Percentiles rank a stretch among this genome's conserved stretches.
These are phyloP conservation scores for Brachypodius melanocephalos DNA, from an alignment of 2,113 vertebrate genomes.

Conservation along the genomic window DNA sequence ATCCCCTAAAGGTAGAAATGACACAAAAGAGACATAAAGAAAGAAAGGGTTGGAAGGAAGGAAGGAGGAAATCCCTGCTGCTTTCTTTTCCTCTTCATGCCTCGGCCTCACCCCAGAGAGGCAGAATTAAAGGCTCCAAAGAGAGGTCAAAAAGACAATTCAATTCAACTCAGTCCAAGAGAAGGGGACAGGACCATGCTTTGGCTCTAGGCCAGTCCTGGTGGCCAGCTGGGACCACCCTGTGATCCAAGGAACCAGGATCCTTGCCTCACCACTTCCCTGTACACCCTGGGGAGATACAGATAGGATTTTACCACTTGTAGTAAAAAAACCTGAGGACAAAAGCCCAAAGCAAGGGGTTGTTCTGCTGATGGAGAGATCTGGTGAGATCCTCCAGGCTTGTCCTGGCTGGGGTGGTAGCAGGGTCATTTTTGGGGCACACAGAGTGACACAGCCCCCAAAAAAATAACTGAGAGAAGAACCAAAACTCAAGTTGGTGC, in stretches of 20 bases:
- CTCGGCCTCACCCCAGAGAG: not conserved
- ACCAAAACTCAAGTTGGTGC: not conserved
- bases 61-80: not conserved
- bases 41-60: not conserved
- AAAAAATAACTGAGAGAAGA: not conserved
- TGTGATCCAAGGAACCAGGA: not conserved
- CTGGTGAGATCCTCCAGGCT: not conserved
- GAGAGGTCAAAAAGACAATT: not conserved
- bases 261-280: not conserved
- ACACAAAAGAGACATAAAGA: not conserved
- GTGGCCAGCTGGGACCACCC: not conserved
- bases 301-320: not conserved
- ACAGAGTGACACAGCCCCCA: not conserved
- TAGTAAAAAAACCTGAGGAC: not conserved
- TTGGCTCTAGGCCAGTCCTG: not conserved
- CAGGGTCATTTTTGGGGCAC: not conserved
- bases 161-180: not conserved
- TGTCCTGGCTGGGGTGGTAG: not conserved
- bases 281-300: rapidly evolving
- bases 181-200: not conserved
- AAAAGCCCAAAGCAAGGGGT: not conserved
- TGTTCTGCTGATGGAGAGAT: not conserved
- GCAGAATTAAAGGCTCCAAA: not conserved
- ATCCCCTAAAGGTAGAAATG: not conserved
- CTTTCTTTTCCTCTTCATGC: not conserved